Conservation (phyloP, 2,113 vertebrate species). For the Limnothrissa miodon region DNA sequence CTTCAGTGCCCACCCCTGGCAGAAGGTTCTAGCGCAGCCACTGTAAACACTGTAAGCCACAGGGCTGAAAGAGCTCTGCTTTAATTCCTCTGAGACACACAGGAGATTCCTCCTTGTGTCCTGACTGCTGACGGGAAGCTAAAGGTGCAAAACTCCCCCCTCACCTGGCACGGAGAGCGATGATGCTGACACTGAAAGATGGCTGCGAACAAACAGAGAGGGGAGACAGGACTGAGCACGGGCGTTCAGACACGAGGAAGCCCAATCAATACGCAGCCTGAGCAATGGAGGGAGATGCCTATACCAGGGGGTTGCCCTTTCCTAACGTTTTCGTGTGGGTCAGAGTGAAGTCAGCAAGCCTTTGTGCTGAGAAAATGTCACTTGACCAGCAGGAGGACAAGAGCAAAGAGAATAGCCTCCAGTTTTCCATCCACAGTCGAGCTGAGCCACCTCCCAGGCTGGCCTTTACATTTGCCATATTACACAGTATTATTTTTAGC, state of each 20-base stretch:
- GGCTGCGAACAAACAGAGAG: slow-evolving; percentile 29
- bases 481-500: background rate
- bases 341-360: slow-evolving; percentile 40
- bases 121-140: slow-evolving; percentile 33
- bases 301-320: slow-evolving; percentile 32
- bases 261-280: slow-evolving; percentile 13
- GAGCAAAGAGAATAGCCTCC: background rate
- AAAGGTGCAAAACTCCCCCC: slow-evolving; percentile 51
- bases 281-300: slow-evolving; percentile 5
- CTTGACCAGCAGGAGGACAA: slow-evolving; percentile 21
- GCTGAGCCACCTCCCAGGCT: background rate
- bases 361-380: slow-evolving; percentile 36
- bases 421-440: background rate
- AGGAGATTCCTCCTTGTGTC: slow-evolving; percentile 20
- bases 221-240: slow-evolving; percentile 25
- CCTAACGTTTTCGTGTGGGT: slow-evolving; percentile 36
- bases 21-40: background rate
- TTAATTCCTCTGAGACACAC: background rate
- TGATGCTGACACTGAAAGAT: slow-evolving; percentile 41
- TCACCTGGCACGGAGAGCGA: slow-evolving; percentile 34
- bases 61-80: background rate
- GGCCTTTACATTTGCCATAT: background rate
- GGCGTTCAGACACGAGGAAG: background rate
- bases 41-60: background rate
- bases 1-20: background rate